A percentile compares a stretch with the other conserved stretches of the same genome.
phyloP scores from a whole-genome alignment of 2,113 vertebrate genomes.

The Equus przewalskii region DNA sequence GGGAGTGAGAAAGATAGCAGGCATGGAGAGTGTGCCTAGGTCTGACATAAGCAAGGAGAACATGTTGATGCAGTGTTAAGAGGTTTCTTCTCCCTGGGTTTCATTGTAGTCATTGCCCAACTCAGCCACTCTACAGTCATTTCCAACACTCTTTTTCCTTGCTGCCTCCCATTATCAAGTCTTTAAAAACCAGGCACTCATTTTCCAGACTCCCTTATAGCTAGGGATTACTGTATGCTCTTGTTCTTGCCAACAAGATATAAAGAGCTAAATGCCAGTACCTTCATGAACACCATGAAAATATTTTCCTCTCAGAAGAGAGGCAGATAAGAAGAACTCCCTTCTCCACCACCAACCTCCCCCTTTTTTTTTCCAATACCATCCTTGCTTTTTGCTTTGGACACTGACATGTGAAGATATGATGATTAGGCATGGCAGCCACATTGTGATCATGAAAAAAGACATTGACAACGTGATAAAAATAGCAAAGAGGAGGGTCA shows the following conservation, averaged over 20 bases:
- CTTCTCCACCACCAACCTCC: not conserved
- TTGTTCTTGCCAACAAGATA: not conserved
- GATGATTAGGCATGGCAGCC: not conserved
- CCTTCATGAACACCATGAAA: not conserved
- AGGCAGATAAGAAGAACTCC: not conserved
- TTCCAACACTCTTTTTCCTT: not conserved
- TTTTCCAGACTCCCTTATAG: not conserved
- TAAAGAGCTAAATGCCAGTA: not conserved
- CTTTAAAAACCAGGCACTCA: not conserved
- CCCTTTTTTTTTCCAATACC: accelerated
- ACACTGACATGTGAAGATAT: not conserved
- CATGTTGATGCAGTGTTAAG: not conserved
- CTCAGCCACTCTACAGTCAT: not conserved
- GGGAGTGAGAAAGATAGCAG: not conserved
- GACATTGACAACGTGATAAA: not conserved
- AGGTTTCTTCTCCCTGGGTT: not conserved
- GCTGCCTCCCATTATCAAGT: not conserved
- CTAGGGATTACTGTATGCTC: not conserved
- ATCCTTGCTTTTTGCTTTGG: not conserved
- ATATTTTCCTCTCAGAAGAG: not conserved
- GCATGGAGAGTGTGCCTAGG: too few relatives aligned
- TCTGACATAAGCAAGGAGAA: not conserved
- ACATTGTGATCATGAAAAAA: not conserved
- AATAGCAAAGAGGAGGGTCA: not conserved
- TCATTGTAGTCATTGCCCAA: not conserved